These are phyloP conservation scores for Zenarchopterus dispar DNA, from an alignment of 2,797 vertebrate species.

Conservation along the genomic window DNA sequence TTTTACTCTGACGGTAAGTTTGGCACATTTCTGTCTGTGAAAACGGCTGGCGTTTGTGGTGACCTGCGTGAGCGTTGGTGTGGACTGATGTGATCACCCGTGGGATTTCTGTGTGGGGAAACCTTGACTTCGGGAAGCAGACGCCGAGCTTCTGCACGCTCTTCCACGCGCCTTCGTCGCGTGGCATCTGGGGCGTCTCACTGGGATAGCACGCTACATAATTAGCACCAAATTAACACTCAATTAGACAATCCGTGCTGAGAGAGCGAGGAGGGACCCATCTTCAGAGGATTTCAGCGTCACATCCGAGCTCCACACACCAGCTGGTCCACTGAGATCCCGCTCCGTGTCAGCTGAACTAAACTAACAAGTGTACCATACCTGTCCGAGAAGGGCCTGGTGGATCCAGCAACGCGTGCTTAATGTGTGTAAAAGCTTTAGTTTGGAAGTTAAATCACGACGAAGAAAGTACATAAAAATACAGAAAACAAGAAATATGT, in stretches of 20 bases:
- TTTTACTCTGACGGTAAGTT: too few species aligned
- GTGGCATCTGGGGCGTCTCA: slow-evolving; percentile 74
- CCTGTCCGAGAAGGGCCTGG: too few species aligned
- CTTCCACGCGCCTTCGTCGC: slow-evolving; percentile 55
- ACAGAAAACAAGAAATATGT: too few species aligned
- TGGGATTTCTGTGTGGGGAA: slow-evolving; percentile 7
- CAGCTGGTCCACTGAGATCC: slow-evolving; percentile 63
- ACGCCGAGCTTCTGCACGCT: slow-evolving; percentile 51
- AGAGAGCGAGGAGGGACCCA: slow-evolving; percentile 64
- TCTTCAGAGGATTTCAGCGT: slow-evolving; percentile 68
- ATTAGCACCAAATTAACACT: slow-evolving; percentile 84
- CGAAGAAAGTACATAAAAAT: too few species aligned
- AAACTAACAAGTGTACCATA: slow-evolving; percentile 8
- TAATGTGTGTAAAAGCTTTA: too few species aligned
- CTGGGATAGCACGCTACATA: slow-evolving; percentile 75
- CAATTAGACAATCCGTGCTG: slow-evolving; percentile 75
- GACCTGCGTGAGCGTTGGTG: too few species aligned
- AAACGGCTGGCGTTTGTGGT: too few species aligned
- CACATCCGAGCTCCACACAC: slow-evolving; percentile 52
- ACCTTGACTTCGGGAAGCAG: slow-evolving; percentile 29
- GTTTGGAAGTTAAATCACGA: too few species aligned
- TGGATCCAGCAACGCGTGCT: too few species aligned
- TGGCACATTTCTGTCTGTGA: slow-evolving; percentile 27
- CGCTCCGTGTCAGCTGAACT: slow-evolving; percentile 21
- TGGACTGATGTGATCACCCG: background rate